phyloP scores from a whole-genome alignment of 2,113 vertebrate species.

The Sinocyclocheilus anophthalmus region DNA sequence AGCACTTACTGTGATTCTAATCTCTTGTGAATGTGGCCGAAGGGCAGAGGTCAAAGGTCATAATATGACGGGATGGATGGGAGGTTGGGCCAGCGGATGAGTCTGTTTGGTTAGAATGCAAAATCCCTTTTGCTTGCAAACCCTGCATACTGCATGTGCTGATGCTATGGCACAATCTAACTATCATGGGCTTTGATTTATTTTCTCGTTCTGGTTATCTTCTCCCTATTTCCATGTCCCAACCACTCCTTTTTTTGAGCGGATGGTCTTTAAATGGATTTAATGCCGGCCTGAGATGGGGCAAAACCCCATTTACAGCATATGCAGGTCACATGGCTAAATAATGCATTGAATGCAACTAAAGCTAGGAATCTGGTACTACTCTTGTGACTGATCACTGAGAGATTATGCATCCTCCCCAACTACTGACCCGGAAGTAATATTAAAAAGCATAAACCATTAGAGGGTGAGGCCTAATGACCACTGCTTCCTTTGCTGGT shows the following conservation, averaged over 20 bases:
- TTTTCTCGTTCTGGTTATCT: neutral
- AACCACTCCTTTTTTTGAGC: neutral
- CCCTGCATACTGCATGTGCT: neutral
- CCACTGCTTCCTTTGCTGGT: conserved; percentile 79
- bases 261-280: neutral
- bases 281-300: conserved; percentile 19
- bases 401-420: conserved; percentile 64
- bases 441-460: conserved; percentile 55
- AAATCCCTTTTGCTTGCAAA: conserved; percentile 45
- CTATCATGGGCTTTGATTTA: neutral
- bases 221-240: neutral
- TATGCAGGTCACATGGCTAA: conserved; percentile 14
- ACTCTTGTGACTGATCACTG: conserved; percentile 29
- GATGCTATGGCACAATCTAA: conserved; percentile 10
- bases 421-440: conserved; percentile 61
- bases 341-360: conserved; percentile 16
- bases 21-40: conserved; percentile 32
- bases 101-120: conserved; percentile 46
- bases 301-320: conserved; percentile 20
- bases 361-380: conserved; percentile 40
- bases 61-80: neutral
- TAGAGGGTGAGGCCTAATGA: conserved; percentile 79
- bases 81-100: conserved; percentile 11
- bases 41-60: conserved; percentile 34
- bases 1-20: conserved; percentile 23